phyloP scores from a whole-genome alignment of 2,113 vertebrate species.

The Oreamnos americanus region DNA sequence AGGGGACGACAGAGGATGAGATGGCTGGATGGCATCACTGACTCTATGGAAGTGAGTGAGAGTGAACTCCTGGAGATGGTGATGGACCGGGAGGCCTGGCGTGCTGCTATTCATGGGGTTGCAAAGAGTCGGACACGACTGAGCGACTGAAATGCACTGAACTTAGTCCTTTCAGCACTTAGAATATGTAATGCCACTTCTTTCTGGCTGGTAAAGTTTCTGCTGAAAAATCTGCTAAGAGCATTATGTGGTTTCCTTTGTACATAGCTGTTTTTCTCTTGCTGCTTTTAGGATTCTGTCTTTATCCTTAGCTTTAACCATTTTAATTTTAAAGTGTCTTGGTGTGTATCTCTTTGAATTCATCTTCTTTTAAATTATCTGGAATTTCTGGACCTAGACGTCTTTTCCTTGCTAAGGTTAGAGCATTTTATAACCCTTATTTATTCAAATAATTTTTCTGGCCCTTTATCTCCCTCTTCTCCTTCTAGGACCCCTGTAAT shows the following conservation, averaged over 20 bases:
- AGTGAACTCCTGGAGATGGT: no score
- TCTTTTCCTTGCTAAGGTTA: background rate
- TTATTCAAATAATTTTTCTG: background rate
- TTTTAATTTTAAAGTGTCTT: background rate
- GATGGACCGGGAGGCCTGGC: no score
- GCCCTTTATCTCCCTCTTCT: background rate
- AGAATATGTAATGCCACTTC: background rate
- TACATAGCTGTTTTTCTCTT: background rate
- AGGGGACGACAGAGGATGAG: no score
- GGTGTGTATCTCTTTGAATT: background rate
- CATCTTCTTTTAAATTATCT: background rate
- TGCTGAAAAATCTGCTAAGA: background rate
- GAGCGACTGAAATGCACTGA: no score
- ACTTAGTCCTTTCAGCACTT: background rate
- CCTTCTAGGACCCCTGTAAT: background rate
- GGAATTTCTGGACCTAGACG: background rate
- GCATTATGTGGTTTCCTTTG: background rate
- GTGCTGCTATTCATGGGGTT: no score
- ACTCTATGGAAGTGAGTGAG: no score
- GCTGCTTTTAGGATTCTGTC: background rate
- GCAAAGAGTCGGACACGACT: no score
- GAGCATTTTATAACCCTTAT: background rate
- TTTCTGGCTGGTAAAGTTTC: background rate
- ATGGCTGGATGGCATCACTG: no score
- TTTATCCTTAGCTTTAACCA: background rate